Evolutionary conservation across 2,797 vertebrate genomes (phyloP).

Genomic region (Kryptolebias ocellatus): DNA sequence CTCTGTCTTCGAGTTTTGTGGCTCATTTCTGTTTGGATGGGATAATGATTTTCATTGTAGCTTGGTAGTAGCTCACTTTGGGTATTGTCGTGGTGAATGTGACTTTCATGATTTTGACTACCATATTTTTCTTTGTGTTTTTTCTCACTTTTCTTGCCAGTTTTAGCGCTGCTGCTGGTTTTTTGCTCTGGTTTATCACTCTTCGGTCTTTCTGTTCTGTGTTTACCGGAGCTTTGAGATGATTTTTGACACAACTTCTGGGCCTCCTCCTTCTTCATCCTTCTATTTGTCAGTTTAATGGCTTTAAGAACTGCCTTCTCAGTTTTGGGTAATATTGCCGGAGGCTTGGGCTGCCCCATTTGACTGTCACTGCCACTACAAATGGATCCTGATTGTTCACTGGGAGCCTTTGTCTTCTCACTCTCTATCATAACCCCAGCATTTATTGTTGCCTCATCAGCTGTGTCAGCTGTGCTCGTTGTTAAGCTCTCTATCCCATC

Average conservation of each 20-base stretch:
- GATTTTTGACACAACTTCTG: conserved; percentile 68
- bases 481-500: conserved; percentile 69
- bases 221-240: conserved; percentile 56
- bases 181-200: conserved; percentile 64
- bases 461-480: conserved; percentile 56
- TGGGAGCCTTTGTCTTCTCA: conserved; percentile 57
- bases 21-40: conserved; percentile 8
- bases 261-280: conserved; percentile 87
- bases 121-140: conserved; percentile 39
- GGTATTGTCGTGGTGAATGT: conserved; percentile 1
- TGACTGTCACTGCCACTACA: conserved; percentile 77
- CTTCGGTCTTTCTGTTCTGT: conserved; percentile 47
- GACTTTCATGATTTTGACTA: conserved; percentile 33
- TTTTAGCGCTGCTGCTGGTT: conserved; percentile 34
- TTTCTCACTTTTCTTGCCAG: conserved; percentile 53
- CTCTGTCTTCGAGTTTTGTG: conserved; percentile 26
- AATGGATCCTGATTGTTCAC: conserved; percentile 75
- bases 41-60: conserved; percentile 28
- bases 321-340: conserved; percentile 92
- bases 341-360: conserved; percentile 84
- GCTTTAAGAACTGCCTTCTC: conserved; percentile 93
- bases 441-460: conserved; percentile 52
- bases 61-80: conserved; percentile 17
- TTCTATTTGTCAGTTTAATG: conserved; percentile 90
- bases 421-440: not conserved